Conservation (phyloP, 2,113 vertebrate species). For the Accipiter cooperii region DNA sequence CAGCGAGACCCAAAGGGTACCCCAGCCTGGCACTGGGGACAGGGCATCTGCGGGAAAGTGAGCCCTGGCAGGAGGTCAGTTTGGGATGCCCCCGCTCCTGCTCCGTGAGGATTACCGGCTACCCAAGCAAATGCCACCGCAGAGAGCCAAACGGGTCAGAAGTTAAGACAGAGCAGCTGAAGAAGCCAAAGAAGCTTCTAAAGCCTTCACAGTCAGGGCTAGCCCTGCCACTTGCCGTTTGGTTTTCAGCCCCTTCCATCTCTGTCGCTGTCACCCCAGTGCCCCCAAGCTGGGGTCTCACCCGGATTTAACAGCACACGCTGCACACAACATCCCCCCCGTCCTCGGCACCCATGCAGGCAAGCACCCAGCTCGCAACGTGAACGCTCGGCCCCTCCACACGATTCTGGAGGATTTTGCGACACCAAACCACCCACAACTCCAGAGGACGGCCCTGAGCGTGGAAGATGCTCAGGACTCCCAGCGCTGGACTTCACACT, state of each 20-base stretch:
- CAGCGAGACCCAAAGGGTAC: background rate
- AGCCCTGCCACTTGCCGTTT: background rate
- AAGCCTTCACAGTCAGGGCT: background rate
- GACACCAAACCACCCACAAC: background rate
- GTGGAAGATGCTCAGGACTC: background rate
- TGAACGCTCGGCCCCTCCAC: accelerated
- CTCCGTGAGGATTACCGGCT: background rate
- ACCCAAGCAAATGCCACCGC: background rate
- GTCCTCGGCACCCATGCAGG: accelerated
- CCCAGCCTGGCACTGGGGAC: background rate
- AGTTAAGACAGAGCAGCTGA: background rate
- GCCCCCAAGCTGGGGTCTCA: background rate
- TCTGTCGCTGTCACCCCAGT: background rate
- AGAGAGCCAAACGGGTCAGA: background rate
- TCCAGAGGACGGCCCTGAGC: background rate
- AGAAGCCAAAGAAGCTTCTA: background rate
- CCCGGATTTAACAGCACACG: accelerated
- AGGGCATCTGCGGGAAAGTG: accelerated
- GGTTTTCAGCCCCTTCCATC: background rate
- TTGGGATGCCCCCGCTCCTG: background rate
- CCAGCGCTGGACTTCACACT: background rate
- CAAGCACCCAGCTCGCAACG: accelerated
- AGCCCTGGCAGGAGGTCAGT: background rate
- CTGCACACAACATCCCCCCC: background rate
- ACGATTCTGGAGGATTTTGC: accelerated